Evolutionary conservation across 2,797 vertebrate genomes (phyloP).

Genomic region (Hippopotamyrus pictus): DNA sequence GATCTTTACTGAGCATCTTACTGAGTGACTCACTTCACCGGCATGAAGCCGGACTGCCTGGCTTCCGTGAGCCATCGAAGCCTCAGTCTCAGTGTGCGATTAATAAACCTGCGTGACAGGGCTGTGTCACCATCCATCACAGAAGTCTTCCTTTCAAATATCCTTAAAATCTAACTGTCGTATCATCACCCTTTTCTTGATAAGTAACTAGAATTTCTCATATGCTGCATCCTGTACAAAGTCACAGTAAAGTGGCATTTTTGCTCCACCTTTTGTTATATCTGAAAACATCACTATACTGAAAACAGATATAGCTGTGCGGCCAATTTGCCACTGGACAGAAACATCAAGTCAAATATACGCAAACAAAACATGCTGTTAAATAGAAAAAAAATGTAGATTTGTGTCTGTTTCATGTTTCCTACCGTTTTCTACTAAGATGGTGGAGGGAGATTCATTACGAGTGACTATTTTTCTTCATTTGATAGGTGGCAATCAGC

Average conservation of each 20-base stretch:
- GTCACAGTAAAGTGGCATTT: background rate
- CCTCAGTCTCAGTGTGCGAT: background rate
- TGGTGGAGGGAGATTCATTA: conserved; percentile 29
- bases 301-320: background rate
- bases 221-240: background rate
- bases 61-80: background rate
- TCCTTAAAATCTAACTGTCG: background rate
- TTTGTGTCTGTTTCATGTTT: conserved; percentile 1
- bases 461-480: conserved; percentile 31
- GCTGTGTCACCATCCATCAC: background rate
- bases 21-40: background rate
- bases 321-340: background rate
- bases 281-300: conserved; percentile 5
- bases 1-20: background rate
- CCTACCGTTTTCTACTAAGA: background rate
- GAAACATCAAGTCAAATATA: background rate
- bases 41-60: background rate
- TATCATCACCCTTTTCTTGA: background rate
- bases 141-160: background rate
- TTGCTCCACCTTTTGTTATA: conserved; percentile 11
- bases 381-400: conserved; percentile 9
- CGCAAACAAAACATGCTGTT: background rate
- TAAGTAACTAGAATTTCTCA: background rate
- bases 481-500: conserved; percentile 47
- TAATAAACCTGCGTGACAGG: background rate